A percentile compares a stretch with the other conserved stretches of the same genome.
These are phyloP conservation scores for Silurus asotus DNA, from an alignment of 2,113 vertebrate genomes.

Conservation along the genomic window DNA sequence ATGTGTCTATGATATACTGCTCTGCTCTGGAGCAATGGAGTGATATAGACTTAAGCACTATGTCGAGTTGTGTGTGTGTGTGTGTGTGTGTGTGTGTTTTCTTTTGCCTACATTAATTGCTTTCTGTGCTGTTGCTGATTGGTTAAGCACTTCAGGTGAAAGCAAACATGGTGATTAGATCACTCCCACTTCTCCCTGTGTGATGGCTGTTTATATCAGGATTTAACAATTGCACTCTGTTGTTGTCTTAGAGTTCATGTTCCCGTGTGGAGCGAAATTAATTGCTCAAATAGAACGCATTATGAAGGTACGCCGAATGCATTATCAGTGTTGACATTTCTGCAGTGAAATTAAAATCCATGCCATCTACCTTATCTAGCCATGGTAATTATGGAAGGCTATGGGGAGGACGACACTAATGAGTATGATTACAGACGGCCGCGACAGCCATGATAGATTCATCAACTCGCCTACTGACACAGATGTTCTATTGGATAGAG, in stretches of 20 bases:
- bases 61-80: background rate
- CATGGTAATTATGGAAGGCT: slow-evolving; percentile 25
- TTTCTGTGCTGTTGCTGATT: slow-evolving; percentile 16
- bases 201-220: slow-evolving; percentile 38
- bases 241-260: slow-evolving; percentile 32
- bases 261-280: slow-evolving; percentile 32
- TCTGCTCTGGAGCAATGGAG: background rate
- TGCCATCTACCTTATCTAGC: slow-evolving; percentile 16
- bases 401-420: slow-evolving; percentile 12
- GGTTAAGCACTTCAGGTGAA: slow-evolving; percentile 23
- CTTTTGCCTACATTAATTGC: slow-evolving; percentile 16
- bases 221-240: slow-evolving; percentile 26
- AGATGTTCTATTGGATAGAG: slow-evolving; percentile 33
- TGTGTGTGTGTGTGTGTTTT: background rate
- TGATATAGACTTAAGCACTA: background rate
- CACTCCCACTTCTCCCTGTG: background rate
- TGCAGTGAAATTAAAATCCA: slow-evolving; percentile 27
- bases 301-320: background rate
- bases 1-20: background rate
- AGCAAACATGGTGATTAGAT: background rate
- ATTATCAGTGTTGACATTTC: slow-evolving; percentile 31
- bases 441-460: slow-evolving; percentile 39
- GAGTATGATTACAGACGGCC: slow-evolving; percentile 27
- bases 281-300: slow-evolving; percentile 33
- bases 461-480: background rate